Evolutionary conservation across 37 sponge, comb jelly and placozoan species (phyloP), one percentile per base, ranked within the genome.

Genomic region (Diacarnus erythraeanus): DNA sequence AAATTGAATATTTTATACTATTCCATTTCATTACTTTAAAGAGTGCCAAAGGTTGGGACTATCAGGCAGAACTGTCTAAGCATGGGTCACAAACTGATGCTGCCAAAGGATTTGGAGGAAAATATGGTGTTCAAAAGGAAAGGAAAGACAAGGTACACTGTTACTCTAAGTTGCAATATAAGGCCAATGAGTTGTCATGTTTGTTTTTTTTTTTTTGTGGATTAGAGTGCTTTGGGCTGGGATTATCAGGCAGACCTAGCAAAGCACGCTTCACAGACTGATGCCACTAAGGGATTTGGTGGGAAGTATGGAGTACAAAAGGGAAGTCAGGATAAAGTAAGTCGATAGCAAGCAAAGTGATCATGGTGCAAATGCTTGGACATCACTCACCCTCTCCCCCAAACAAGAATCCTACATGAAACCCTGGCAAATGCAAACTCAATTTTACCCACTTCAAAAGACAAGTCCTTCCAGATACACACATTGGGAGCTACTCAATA

Each of bases 41-140:
- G 92, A 73, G 71, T 83, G 97, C 97, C 18, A 76, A 81, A 38
- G 93, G 95, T 12, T 90, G 70, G 51, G 94, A 94, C 33, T 91
- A 96, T 73, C 94, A 90, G 38, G 86, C 80, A 17, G 51, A 91
- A 59, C 79, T 89, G 15, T 56, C 87, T 23, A 88, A 91, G 84
- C 97, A 97, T 57, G 80, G 38, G 39, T 94, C 95, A 22, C 95
- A 94, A 59, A 90, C 84, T 22, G 97, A 97, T 66, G 84, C 84
- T 40, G 81, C 90, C 36, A 91, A 97, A 75, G 97, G 97, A 12
- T 97, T 97, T 69, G 97, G 97, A 38, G 97, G 97, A 25, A 91
- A 84, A 39, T 97, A 76, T 79, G 97, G 97, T 10, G 95, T 97
- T 2, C 93, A 94, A 79, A 94, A 79, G 58, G 95, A 97, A n/a